Percentiles rank a stretch among this genome's conserved stretches.
These are phyloP conservation scores for Sebastiscus tertius DNA, from an alignment of 2,797 vertebrate species.

Conservation along the genomic window DNA sequence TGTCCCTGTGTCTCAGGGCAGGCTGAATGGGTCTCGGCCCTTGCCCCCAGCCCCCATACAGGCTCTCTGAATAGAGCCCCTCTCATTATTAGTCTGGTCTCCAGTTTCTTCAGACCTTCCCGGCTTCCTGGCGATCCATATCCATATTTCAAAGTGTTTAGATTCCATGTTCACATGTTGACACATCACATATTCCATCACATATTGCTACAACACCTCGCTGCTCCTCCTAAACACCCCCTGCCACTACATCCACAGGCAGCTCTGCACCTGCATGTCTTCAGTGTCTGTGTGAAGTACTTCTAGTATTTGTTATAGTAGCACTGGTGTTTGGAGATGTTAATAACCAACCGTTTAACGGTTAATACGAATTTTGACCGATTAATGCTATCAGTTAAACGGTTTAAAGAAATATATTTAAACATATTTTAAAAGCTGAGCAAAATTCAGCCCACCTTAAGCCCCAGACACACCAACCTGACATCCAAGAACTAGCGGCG, in stretches of 20 bases:
- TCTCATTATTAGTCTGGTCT: constrained; percentile 81
- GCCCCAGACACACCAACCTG: too few relatives aligned
- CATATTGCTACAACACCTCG: constrained; percentile 45
- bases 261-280: neutral
- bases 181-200: constrained; percentile 19
- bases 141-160: constrained; percentile 81
- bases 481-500: too few relatives aligned
- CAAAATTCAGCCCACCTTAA: too few relatives aligned
- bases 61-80: constrained; percentile 70
- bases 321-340: neutral
- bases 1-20: constrained; percentile 70
- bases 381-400: too few relatives aligned
- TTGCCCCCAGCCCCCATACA: constrained; percentile 30
- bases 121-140: constrained; percentile 65
- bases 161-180: constrained; percentile 52
- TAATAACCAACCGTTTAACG: too few relatives aligned
- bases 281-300: neutral
- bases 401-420: too few relatives aligned
- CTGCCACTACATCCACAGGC: constrained; percentile 1
- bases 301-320: neutral
- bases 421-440: too few relatives aligned
- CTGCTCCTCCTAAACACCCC: constrained; percentile 16
- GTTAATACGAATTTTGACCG: too few relatives aligned
- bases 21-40: constrained; percentile 77
- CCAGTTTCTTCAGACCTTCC: constrained; percentile 83